A percentile compares a stretch with the other conserved stretches of the same genome.
These are phyloP conservation scores for Emydocephalus ijimae DNA, from an alignment of 2,113 vertebrate genomes.

Conservation along the genomic window DNA sequence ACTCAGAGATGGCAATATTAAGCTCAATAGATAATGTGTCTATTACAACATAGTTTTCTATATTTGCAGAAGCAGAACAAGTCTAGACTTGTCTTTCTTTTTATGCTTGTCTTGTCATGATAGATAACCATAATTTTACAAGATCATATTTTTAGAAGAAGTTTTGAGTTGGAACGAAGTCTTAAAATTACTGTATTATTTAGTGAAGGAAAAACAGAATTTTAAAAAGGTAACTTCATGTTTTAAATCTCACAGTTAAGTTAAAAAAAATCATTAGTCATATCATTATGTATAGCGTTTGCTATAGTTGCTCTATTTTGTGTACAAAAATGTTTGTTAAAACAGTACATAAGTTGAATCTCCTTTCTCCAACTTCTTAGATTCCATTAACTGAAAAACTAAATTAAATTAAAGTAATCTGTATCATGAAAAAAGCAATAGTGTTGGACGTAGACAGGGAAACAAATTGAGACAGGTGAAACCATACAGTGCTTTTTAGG, in stretches of 20 bases:
- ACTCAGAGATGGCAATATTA: neutral
- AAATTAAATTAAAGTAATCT: slow-evolving; percentile 22
- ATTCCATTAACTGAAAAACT: slow-evolving; percentile 6
- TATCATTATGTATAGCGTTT: neutral
- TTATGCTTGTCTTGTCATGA: neutral
- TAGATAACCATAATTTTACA: neutral
- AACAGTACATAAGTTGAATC: neutral
- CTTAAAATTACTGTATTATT: neutral
- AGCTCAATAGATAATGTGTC: neutral
- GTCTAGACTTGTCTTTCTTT: neutral
- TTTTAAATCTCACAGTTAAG: neutral
- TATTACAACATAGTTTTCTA: neutral
- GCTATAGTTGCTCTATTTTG: neutral
- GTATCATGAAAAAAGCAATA: slow-evolving; percentile 21
- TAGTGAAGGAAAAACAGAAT: neutral
- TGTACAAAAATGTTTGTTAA: neutral
- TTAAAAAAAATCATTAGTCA: neutral
- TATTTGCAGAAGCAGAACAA: neutral
- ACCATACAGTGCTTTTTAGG: slow-evolving; percentile 10
- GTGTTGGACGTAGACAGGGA: slow-evolving; percentile 13
- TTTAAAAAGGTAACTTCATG: neutral
- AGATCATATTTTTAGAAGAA: neutral
- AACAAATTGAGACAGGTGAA: neutral
- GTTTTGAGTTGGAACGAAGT: neutral
- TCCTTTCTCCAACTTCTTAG: neutral